Base-by-base conservation (phyloP, 1,140 invertebrate species). In the Odontomachus brunneus region DNA sequence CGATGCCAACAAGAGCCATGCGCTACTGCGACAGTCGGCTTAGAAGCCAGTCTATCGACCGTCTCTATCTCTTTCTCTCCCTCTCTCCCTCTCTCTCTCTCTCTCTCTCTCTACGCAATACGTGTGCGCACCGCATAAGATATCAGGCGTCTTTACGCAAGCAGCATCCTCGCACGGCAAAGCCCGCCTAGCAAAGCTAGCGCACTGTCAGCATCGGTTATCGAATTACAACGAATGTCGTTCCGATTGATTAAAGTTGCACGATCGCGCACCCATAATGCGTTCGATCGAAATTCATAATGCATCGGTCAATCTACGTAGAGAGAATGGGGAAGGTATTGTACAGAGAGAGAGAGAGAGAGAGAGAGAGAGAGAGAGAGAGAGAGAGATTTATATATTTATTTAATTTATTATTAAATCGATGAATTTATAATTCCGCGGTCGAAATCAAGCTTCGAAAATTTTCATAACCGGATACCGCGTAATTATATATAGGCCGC, bases 371-470 rank as follows among this genome's bases (percentile, higher is more conserved):
- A 7, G 38, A 11, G 29, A 11, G 38, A 7, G 9, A 44, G 38
- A 44, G 9, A 44, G 38, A 11, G 3, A 78, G 22, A 66, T 69
- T 59, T 71, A 67, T 12, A 71, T 26, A 48, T 80, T 69, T 26
- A 48, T 80, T 69, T 80, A 69, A 80, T 69, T 57, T 19, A 57
- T 69, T 55, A 78, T 67, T 19, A 57, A 80, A 57, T 19, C 44
- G 51, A 67, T 48, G 33, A 80, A 80, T 59, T 80, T n/a, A 11
- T 80, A 57, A 80, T 69, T 14, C 17, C n/a, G 38, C 2, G 59
- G n/a, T n/a, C 38, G 38, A 44, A 11, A 44, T 4, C 38, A 11
- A 44, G 9, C 44, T 3, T 7, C 72, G 57, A 24, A 22, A 62
- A 63, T 63, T 57, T 44, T 26, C 53, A 11, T 15, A 22, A 38